These are phyloP conservation scores for Pseudomugil gertrudae DNA, from an alignment of 2,797 vertebrate species.

Conservation along the genomic window DNA sequence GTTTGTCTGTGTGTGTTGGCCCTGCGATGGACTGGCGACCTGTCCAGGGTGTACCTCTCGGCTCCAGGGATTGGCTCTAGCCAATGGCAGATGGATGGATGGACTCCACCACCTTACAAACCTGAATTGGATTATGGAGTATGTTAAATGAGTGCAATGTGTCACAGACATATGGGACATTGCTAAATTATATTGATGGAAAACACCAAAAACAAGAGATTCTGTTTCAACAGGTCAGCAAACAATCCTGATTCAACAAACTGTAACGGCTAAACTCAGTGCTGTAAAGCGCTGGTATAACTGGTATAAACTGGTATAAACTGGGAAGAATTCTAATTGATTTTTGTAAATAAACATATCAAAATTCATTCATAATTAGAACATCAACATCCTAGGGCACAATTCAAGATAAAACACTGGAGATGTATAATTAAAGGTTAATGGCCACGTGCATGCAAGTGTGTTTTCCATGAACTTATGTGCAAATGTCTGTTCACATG, in stretches of 20 bases:
- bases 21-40: no score
- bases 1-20: no score
- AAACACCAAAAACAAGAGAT: slow-evolving; percentile 1
- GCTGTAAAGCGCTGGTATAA: neutral
- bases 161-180: neutral
- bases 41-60: no score
- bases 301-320: slow-evolving; percentile 4
- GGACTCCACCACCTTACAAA: no score
- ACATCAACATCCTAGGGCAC: slow-evolving; percentile 39
- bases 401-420: slow-evolving; percentile 57
- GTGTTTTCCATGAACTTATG: slow-evolving; percentile 43
- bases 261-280: neutral
- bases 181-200: neutral
- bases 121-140: no score
- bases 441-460: slow-evolving; percentile 45
- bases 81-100: no score
- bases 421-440: slow-evolving; percentile 70
- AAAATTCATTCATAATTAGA: slow-evolving; percentile 50
- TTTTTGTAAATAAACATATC: slow-evolving; percentile 22
- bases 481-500: slow-evolving; percentile 64
- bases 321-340: slow-evolving; percentile 17
- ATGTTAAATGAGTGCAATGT: no score
- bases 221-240: slow-evolving; percentile 8
- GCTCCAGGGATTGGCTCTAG: no score
- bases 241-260: slow-evolving; percentile 7